Evolutionary conservation across 2,797 vertebrate genomes (phyloP).

Genomic region (Corythornis leucogaster): DNA sequence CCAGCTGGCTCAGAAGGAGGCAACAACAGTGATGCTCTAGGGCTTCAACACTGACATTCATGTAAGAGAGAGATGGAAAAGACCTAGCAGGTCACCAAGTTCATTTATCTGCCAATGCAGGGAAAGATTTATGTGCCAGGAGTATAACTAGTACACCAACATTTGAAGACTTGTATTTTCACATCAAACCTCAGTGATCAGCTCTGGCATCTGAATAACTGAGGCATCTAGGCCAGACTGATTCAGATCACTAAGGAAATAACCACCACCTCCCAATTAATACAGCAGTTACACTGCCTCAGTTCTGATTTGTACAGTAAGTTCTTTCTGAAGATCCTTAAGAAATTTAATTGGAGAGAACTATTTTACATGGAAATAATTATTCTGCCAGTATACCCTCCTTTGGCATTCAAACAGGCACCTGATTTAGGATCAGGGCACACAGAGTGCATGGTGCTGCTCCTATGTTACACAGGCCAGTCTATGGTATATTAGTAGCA

Average conservation of each 20-base stretch:
- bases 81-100: conserved; percentile 33
- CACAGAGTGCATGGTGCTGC: neutral
- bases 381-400: neutral
- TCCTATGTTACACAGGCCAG: neutral
- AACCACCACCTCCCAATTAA: neutral
- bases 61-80: neutral
- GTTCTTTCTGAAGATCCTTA: neutral
- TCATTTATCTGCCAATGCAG: conserved; percentile 22
- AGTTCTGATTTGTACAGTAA: neutral
- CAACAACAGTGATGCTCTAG: conserved; percentile 13
- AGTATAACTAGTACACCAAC: neutral
- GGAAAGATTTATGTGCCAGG: neutral
- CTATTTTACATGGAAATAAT: neutral
- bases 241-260: neutral
- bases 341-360: neutral
- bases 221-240: neutral
- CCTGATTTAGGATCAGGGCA: neutral
- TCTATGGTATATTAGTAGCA: too few species aligned
- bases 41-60: conserved; percentile 24
- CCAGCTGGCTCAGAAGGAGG: conserved; percentile 31
- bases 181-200: neutral
- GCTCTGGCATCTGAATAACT: neutral
- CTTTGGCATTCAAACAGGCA: neutral
- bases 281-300: neutral
- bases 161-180: neutral